Percentiles rank a stretch among this genome's conserved stretches.
Conservation (phyloP, 2,888 invertebrate species). For the Agrenia bidenticulata region DNA sequence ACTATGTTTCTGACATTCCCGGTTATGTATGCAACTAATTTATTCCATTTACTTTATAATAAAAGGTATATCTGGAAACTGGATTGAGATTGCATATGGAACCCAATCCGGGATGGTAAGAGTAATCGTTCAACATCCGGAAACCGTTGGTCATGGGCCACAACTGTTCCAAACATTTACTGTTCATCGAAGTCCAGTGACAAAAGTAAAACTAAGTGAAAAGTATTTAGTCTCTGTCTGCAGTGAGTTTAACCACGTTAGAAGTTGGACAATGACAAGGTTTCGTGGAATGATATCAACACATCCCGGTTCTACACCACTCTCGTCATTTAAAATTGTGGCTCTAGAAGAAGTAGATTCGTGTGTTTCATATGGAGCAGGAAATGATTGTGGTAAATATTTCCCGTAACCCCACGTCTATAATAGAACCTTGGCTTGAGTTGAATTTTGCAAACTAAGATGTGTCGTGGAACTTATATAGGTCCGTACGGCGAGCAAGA, state of each 20-base stretch:
- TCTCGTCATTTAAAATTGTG: constrained; percentile 95
- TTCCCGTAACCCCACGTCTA: too few species aligned
- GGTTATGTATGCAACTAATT: too few species aligned
- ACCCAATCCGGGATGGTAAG: constrained; percentile 93
- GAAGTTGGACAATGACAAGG: constrained; percentile 84
- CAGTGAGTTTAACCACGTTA: constrained; percentile 78
- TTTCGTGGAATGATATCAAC: constrained; percentile 97
- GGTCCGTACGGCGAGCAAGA: constrained; percentile 98
- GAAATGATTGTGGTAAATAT: constrained; percentile 67
- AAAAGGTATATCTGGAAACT: constrained; percentile 91
- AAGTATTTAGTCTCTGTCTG: constrained; percentile 94
- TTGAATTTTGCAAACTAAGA: too few species aligned
- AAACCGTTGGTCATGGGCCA: constrained; percentile 97
- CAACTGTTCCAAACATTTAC: constrained; percentile 95
- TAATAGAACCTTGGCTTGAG: too few species aligned
- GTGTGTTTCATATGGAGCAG: constrained; percentile 58
- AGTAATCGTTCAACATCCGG: constrained; percentile 97
- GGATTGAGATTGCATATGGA: constrained; percentile 99
- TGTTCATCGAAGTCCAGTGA: constrained; percentile 93
- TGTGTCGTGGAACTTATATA: too few species aligned
- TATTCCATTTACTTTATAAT: too few species aligned
- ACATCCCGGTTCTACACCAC: constrained; percentile 95
- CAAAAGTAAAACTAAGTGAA: constrained; percentile 90
- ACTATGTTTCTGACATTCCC: neutral
- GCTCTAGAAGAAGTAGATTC: constrained; percentile 67